Evolutionary conservation across 2,113 vertebrate species (phyloP).

Genomic region (Calyptommatus sinebrachiatus): DNA sequence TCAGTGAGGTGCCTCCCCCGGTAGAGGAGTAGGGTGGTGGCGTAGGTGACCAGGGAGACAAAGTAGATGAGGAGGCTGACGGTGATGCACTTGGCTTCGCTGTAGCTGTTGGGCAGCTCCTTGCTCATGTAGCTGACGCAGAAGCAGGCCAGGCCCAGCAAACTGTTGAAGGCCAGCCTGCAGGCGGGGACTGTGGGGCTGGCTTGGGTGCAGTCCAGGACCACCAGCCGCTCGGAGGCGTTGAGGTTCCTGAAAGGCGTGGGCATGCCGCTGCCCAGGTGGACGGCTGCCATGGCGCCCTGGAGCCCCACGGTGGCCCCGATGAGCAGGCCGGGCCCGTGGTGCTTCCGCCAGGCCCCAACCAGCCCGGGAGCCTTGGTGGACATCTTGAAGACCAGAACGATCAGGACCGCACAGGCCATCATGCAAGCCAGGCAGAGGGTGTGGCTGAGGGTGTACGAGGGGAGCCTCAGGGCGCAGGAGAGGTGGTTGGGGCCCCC

Average conservation of each 20-base stretch:
- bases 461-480: constrained; percentile 69
- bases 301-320: constrained; percentile 56
- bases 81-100: constrained; percentile 85
- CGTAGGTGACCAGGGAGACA: constrained; percentile 72
- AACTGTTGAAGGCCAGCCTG: constrained; percentile 40
- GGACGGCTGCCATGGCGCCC: constrained; percentile 50
- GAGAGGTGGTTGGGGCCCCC: constrained; percentile 62
- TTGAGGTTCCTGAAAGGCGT: constrained; percentile 61
- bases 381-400: constrained; percentile 85
- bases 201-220: constrained; percentile 68
- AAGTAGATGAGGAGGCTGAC: constrained; percentile 81
- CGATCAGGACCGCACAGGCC: constrained; percentile 81
- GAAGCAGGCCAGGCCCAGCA: constrained; percentile 74
- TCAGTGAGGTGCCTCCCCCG: constrained; percentile 58
- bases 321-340: constrained; percentile 73
- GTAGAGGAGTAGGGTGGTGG: constrained; percentile 62
- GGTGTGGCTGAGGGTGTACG: constrained; percentile 73
- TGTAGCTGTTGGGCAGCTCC: constrained; percentile 88
- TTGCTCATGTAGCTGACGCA: constrained; percentile 84
- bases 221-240: constrained; percentile 53
- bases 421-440: constrained; percentile 79
- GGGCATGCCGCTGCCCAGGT: constrained; percentile 48
- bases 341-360: constrained; percentile 74
- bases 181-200: rapidly evolving
- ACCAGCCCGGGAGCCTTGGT: constrained; percentile 68